Evolutionary conservation across 2,888 invertebrate species (phyloP).

Genomic region (Pammene fasciana): DNA sequence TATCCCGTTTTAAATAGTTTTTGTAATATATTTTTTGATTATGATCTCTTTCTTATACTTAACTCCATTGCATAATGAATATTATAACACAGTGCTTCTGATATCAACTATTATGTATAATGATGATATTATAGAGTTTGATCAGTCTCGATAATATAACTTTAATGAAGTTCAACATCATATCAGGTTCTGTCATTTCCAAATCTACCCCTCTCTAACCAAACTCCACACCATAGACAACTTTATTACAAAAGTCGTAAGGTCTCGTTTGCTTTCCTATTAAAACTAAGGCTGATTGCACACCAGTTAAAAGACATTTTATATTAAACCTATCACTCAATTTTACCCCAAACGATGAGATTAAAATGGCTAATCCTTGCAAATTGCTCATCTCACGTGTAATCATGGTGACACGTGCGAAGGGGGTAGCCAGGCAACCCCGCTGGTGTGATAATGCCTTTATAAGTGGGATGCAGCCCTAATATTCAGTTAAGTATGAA

Average conservation of each 20-base stretch:
- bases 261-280: background rate
- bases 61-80: too few relatives aligned
- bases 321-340: conserved; percentile 31
- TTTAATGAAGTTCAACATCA: background rate
- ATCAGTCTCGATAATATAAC: too few relatives aligned
- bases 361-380: conserved; percentile 71
- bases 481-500: conserved; percentile 22
- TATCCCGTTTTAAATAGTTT: too few relatives aligned
- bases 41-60: too few relatives aligned
- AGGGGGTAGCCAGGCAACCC: conserved; percentile 70
- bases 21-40: too few relatives aligned
- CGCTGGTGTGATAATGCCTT: conserved; percentile 51
- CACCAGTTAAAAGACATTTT: conserved; percentile 23
- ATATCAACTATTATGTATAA: too few relatives aligned
- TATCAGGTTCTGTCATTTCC: background rate
- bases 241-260: conserved; percentile 1
- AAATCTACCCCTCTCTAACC: background rate
- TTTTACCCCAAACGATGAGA: conserved; percentile 56
- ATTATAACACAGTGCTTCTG: too few relatives aligned
- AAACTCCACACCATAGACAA: background rate
- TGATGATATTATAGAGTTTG: too few relatives aligned
- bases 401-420: conserved; percentile 67
- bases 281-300: conserved; percentile 8
- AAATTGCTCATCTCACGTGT: conserved; percentile 73
- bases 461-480: conserved; percentile 28